Conservation (phyloP, 2,797 vertebrate genomes). For the Trichosurus vulpecula region DNA sequence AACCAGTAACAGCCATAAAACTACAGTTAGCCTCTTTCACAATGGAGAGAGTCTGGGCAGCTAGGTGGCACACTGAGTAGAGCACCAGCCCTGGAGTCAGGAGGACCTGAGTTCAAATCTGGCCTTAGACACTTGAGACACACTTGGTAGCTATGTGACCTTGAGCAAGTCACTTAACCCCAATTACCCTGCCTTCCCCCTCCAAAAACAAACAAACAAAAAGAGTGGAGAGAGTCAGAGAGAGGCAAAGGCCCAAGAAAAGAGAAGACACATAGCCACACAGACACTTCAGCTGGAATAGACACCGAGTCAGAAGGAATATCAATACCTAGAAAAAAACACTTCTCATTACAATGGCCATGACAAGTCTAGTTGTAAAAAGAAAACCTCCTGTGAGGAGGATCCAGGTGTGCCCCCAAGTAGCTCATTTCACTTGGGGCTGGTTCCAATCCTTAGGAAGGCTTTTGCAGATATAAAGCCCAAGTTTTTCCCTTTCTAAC, state of each 20-base stretch:
- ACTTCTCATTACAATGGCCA: too few species aligned
- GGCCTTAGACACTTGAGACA: too few species aligned
- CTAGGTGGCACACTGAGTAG: too few species aligned
- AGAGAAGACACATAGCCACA: too few species aligned
- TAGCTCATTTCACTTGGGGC: neutral
- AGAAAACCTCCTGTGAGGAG: neutral
- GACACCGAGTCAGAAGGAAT: neutral
- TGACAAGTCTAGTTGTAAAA: neutral
- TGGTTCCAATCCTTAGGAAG: neutral
- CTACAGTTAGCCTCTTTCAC: neutral
- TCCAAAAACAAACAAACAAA: too few species aligned
- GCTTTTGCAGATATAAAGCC: neutral
- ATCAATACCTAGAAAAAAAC: neutral
- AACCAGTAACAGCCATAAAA: neutral
- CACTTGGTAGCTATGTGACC: too few species aligned
- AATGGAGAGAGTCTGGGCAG: too few species aligned
- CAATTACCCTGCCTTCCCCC: too few species aligned
- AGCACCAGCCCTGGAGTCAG: too few species aligned
- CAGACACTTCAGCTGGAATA: neutral
- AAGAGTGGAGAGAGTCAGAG: neutral
- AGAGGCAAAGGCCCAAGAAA: neutral
- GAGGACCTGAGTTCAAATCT: too few species aligned
- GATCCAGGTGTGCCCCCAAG: neutral
- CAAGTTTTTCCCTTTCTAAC: neutral
- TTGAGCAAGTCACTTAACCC: too few species aligned